phyloP scores from a whole-genome alignment of 2,888 invertebrate genomes.

The Brassicogethes aeneus region DNA sequence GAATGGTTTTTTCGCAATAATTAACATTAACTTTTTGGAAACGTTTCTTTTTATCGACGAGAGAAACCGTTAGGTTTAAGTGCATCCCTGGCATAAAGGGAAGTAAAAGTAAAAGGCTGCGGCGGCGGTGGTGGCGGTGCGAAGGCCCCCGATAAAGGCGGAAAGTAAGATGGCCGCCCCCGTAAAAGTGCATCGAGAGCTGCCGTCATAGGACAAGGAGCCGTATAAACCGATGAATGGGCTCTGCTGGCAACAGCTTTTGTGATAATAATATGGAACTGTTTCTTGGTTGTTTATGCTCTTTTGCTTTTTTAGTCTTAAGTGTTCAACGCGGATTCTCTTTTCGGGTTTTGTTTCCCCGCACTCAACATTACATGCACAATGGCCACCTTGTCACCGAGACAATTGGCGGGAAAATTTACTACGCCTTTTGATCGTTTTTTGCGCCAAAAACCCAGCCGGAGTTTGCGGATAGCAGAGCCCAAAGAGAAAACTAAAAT shows the following conservation, averaged over 20 bases:
- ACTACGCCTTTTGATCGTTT: no score
- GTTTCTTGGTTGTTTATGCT: conserved; percentile 34
- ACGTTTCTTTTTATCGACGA: background rate
- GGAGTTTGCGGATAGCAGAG: no score
- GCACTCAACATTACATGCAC: background rate
- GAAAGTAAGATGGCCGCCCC: conserved; percentile 35
- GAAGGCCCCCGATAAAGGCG: conserved; percentile 26
- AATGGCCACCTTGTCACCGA: no score
- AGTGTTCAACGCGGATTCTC: conserved; percentile 18
- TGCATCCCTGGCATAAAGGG: background rate
- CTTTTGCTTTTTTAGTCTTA: conserved; percentile 26
- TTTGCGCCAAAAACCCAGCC: no score
- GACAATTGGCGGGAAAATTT: no score
- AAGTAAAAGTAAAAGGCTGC: conserved; percentile 8
- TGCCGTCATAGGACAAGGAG: conserved; percentile 34
- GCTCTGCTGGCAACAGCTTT: conserved; percentile 31
- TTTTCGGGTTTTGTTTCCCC: conserved; percentile 7
- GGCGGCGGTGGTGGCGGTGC: no score
- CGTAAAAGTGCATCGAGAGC: conserved; percentile 34
- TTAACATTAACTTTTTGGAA: background rate
- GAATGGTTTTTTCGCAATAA: no score
- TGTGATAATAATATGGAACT: conserved; percentile 34
- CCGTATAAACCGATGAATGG: conserved; percentile 36
- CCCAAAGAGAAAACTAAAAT: no score
- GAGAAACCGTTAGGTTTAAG: background rate